Evolutionary conservation across 2,888 invertebrate genomes (phyloP), one percentile per base, ranked within the genome.

Genomic region (Eupithecia insigniata): DNA sequence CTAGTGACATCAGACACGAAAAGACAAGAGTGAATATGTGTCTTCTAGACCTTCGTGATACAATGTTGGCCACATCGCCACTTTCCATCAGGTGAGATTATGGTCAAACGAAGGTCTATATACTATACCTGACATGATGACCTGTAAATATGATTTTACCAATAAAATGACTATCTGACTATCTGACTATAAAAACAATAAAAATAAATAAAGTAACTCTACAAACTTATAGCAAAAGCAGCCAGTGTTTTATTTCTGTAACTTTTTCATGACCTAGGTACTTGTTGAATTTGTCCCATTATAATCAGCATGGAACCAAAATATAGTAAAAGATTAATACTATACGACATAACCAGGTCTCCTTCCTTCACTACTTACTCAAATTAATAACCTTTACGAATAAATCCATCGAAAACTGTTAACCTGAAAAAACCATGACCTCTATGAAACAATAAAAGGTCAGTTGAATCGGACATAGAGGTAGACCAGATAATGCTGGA

Each of bases 341-440:
- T 22, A 10, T 22, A 22, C 22, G 22, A 22, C 51, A 1, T 51
- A 10, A 51, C 22, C 2, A 51, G 12, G 4, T 51, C 46, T 22
- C 3, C 22, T 51, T 51, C 22, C 51, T 51, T n/a, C 51, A 51
- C 8, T 22, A 22, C 22, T 10, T 51, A 22, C 22, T 51, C 46
- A 43, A 43, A 16, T 46, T n/a, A 46, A n/a, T 46, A 39, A n/a
- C 39, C 8, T 18, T 0, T 8, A 22, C 10, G 10, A 51, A 51
- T 22, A 51, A 51, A 51, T 51, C 46, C 46, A 22, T 51, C 3
- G 46, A 10, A 51, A 51, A 51, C n/a, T 1, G 26, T 51, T 26
- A 55, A 51, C 51, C 43, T 51, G 51, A 51, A 51, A n/a, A n/a
- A 30, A 18, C 60, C 60, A 30, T 60, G 60, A 60, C 60, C 60